These are phyloP conservation scores for Sebastes nivosus DNA, from an alignment of 2,797 vertebrate species.

Conservation along the genomic window DNA sequence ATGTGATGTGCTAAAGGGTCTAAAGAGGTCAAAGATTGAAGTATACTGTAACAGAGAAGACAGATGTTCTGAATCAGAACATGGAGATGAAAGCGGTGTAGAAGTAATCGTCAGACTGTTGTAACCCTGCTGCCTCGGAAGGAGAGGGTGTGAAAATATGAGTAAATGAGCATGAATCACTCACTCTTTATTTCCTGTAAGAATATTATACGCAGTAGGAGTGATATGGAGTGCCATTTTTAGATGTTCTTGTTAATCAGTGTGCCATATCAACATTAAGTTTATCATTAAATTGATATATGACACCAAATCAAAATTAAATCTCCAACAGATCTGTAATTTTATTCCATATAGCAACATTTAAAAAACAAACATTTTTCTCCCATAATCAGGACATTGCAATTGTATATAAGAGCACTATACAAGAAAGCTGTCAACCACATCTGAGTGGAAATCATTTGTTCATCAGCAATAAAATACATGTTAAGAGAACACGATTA, in stretches of 20 bases:
- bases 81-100: conserved; percentile 4
- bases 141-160: not conserved
- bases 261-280: no score
- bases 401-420: no score
- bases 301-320: no score
- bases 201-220: not conserved
- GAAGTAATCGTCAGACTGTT: not conserved
- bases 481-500: rapidly evolving
- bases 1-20: conserved; percentile 9
- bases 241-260: no score
- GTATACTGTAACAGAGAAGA: not conserved
- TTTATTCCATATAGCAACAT: no score
- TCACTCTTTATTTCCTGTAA: not conserved
- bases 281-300: no score
- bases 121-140: not conserved
- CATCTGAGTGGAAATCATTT: not conserved
- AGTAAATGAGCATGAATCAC: not conserved
- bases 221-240: no score
- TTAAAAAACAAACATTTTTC: no score
- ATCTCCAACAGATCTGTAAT: no score
- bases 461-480: not conserved
- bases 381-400: no score
- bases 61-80: conserved; percentile 16
- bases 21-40: conserved; percentile 10
- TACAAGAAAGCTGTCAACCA: no score